These are phyloP conservation scores for Ylistrum balloti DNA, from an alignment of 1,140 invertebrate species.

Conservation along the genomic window DNA sequence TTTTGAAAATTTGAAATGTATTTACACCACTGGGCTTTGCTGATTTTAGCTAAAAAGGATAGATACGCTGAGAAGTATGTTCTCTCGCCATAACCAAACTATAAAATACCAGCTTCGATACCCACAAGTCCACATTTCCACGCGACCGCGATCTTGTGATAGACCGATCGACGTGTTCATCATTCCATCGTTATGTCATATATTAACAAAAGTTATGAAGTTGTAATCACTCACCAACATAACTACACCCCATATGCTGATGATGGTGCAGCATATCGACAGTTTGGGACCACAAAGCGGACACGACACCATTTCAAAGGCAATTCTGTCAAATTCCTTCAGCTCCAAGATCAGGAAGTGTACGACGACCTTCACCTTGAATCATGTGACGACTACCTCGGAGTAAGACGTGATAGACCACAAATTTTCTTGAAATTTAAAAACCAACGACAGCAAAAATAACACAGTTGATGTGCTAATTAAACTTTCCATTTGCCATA, in stretches of 20 bases:
- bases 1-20: too few species aligned
- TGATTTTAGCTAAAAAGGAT: too few species aligned
- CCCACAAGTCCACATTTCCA: too few species aligned
- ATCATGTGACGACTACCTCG: slow-evolving; percentile 32
- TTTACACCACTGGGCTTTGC: too few species aligned
- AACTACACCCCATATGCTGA: slow-evolving; percentile 95
- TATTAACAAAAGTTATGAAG: too few species aligned
- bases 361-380: not conserved
- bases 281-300: slow-evolving; percentile 94
- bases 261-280: slow-evolving; percentile 93
- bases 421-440: not conserved
- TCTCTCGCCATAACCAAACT: too few species aligned
- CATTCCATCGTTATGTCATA: not conserved
- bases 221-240: slow-evolving; percentile 89
- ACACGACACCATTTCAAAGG: slow-evolving; percentile 84
- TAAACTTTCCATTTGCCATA: too few species aligned
- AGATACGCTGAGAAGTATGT: too few species aligned
- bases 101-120: too few species aligned
- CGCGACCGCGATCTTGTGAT: not conserved
- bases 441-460: too few species aligned
- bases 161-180: not conserved
- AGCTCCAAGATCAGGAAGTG: slow-evolving; percentile 37
- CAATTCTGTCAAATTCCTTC: not conserved
- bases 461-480: too few species aligned
- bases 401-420: not conserved